Base-by-base conservation (phyloP, 2,797 vertebrate species). In the Siniperca scherzeri region DNA sequence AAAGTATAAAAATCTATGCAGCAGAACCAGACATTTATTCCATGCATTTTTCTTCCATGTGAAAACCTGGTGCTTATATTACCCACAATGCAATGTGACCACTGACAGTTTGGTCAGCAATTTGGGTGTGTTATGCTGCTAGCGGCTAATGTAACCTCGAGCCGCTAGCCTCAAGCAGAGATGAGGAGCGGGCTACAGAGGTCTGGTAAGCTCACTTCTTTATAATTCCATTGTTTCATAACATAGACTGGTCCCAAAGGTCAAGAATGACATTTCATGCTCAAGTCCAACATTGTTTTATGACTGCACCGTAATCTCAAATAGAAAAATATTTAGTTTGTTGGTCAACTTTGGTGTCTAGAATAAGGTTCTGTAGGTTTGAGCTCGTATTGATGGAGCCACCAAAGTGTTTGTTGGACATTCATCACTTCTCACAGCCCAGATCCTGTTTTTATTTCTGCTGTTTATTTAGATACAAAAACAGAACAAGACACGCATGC, bases 391-490 rank as follows among this genome's bases (percentile, higher is more conserved):
- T 36, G 55, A 52, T 36, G 66, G 17, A 74, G 42, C 50, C 50
- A 53, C 17, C 40, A 42, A 50, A 70, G 21, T 46, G 14, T 70
- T 66, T 76, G 25, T 11, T 25, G 36, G 44, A 5, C 40, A n/a
- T 71, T 78, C 4, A 25, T 68, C 13, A 19, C 38, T 61, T 70
- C 33, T 74, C 64, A 50, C 19, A 25, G 56, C 56, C 64, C 17
- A 9, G 19, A 70, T 70, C 60, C 44, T 72, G 59, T 82, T 75
- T 87, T 71, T 77, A 36, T 71, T 38, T 46, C n/a, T 53, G 52
- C 44, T 80, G 71, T 81, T 79, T 74, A 56, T 72, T 79, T 46
- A 25, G 42, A 59, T 5, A 14, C 25, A 69, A 81, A 85, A 74
- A 73, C 30, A 86, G 14, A 83, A 52, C 8, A 57, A 66, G 44